Evolutionary conservation across 2,888 invertebrate genomes (phyloP).

Genomic region (Bellardia pandia): DNA sequence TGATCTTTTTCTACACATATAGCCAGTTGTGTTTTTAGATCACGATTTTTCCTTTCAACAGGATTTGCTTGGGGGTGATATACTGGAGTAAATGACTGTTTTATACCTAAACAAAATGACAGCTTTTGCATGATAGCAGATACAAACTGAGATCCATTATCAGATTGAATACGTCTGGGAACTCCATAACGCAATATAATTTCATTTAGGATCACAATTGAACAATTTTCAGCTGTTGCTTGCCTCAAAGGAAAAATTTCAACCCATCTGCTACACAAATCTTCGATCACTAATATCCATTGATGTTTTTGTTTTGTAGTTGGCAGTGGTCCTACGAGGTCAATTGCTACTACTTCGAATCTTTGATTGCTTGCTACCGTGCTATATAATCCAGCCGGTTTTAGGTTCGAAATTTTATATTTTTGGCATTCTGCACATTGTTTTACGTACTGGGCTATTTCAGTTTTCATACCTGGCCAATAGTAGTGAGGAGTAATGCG

Average conservation of each 20-base stretch:
- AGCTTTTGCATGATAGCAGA: not conserved
- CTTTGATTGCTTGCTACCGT: constrained; percentile 28
- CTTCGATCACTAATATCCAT: constrained; percentile 33
- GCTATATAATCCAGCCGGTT: constrained; percentile 1
- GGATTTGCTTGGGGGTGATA: not conserved
- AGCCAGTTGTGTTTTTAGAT: not conserved
- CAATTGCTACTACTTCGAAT: constrained; percentile 20
- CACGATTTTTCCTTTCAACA: not conserved
- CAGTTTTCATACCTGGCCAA: constrained; percentile 42
- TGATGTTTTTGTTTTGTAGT: constrained; percentile 28
- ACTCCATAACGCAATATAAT: no score
- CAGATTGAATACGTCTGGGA: no score
- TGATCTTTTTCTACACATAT: constrained; percentile 1
- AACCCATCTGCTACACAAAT: not conserved
- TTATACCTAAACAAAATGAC: not conserved
- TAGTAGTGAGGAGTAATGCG: constrained; percentile 8
- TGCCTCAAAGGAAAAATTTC: no score
- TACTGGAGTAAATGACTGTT: not conserved
- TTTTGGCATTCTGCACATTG: constrained; percentile 30
- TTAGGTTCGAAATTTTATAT: constrained; percentile 15
- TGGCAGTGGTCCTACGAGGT: constrained; percentile 51
- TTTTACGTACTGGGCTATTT: constrained; percentile 4
- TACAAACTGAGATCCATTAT: no score
- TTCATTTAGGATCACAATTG: no score
- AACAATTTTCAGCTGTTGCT: no score